A percentile compares a stretch with the other conserved stretches of the same genome.
These are phyloP conservation scores for Ormyrus pomaceus DNA, from an alignment of 2,888 invertebrate species.

Conservation along the genomic window DNA sequence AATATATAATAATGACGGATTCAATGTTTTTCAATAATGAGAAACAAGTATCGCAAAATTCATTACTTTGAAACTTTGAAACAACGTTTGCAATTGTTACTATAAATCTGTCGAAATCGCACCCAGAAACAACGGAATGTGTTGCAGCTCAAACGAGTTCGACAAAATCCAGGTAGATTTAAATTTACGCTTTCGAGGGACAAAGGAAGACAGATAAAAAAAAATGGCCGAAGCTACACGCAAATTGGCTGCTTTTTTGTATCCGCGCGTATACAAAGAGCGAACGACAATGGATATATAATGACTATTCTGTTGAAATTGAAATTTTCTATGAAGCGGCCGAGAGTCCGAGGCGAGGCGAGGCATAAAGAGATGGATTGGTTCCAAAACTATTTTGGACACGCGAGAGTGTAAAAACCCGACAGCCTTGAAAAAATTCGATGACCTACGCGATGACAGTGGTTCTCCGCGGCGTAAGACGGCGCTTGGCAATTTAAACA, in stretches of 20 bases:
- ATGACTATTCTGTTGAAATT: conserved; percentile 47
- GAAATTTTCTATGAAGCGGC: conserved; percentile 43
- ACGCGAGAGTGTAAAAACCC: conserved; percentile 49
- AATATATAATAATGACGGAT: no score
- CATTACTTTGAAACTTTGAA: no score
- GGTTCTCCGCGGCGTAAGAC: conserved; percentile 40
- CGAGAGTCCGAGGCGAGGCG: background rate
- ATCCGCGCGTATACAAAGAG: background rate
- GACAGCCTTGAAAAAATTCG: conserved; percentile 59
- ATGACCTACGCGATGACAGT: conserved; percentile 57
- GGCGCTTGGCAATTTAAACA: no score
- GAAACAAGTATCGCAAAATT: no score
- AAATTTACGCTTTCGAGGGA: no score
- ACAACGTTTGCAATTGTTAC: no score
- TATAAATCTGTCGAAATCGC: no score
- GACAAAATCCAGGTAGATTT: no score
- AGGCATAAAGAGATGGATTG: conserved; percentile 56
- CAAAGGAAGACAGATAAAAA: no score
- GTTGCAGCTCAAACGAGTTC: no score
- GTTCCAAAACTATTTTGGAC: conserved; percentile 58
- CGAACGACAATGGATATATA: conserved; percentile 31
- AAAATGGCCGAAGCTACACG: background rate
- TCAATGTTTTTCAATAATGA: no score
- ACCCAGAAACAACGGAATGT: no score
- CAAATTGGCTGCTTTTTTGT: conserved; percentile 15